These are phyloP conservation scores for Nycticebus coucang DNA, from an alignment of 2,113 vertebrate species.

Conservation along the genomic window DNA sequence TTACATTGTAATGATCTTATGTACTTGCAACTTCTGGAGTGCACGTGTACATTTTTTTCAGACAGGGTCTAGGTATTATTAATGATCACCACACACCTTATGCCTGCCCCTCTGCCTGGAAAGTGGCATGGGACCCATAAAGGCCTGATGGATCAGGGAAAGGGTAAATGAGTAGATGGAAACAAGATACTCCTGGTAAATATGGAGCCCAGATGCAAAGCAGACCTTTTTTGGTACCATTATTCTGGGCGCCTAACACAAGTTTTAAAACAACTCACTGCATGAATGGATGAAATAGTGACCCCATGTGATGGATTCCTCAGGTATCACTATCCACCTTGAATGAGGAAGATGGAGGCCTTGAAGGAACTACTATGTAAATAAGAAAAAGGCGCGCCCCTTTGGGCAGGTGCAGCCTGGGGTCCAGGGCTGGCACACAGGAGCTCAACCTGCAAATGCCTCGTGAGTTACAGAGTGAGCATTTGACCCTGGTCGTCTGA, in stretches of 20 bases:
- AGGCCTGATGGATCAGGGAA: background rate
- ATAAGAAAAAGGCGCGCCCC: accelerated
- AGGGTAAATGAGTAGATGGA: background rate
- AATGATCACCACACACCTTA: background rate
- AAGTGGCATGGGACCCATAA: background rate
- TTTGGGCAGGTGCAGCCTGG: background rate
- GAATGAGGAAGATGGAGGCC: background rate
- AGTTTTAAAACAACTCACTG: background rate
- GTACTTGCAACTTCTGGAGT: background rate
- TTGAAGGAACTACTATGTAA: background rate
- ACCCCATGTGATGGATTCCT: accelerated
- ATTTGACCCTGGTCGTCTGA: background rate
- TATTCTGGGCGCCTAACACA: background rate
- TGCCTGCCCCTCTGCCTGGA: background rate
- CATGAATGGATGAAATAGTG: background rate
- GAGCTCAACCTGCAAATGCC: background rate
- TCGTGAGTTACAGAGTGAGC: background rate
- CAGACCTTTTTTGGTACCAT: too few relatives aligned
- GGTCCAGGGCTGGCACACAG: background rate
- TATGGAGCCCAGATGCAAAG: too few relatives aligned
- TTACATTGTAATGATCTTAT: background rate
- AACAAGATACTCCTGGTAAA: background rate
- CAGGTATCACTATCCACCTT: background rate
- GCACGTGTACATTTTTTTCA: background rate
- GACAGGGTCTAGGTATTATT: background rate